phyloP scores from a whole-genome alignment of 2,888 invertebrate species.

The Exephanes ischioxanthus region DNA sequence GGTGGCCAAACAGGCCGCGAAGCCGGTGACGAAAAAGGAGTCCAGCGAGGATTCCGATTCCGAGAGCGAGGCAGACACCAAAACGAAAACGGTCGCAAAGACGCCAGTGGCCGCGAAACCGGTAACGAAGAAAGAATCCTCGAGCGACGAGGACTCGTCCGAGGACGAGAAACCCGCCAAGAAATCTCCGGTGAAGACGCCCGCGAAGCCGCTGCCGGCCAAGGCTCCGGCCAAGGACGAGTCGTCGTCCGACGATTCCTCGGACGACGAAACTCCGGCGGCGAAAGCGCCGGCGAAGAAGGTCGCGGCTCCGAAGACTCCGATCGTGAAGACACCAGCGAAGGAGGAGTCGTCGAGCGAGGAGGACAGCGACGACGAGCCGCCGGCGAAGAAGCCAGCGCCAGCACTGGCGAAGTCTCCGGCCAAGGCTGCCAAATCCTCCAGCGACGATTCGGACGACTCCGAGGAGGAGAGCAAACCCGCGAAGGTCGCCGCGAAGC shows the following conservation, averaged over 20 bases:
- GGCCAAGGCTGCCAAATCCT: slow-evolving; percentile 73
- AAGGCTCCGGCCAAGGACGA: slow-evolving; percentile 22
- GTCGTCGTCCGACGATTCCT: slow-evolving; percentile 83
- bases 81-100: slow-evolving; percentile 73
- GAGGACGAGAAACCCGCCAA: slow-evolving; percentile 81
- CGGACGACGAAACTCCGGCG: slow-evolving; percentile 66
- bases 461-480: slow-evolving; percentile 83
- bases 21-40: slow-evolving; percentile 67
- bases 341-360: slow-evolving; percentile 74
- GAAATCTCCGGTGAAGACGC: slow-evolving; percentile 69
- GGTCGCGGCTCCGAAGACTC: slow-evolving; percentile 63
- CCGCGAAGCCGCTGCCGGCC: slow-evolving; percentile 27
- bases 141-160: slow-evolving; percentile 82
- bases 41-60: slow-evolving; percentile 80
- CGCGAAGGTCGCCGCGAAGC: slow-evolving; percentile 54
- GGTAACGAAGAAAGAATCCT: slow-evolving; percentile 78
- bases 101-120: slow-evolving; percentile 46
- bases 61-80: slow-evolving; percentile 81
- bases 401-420: slow-evolving; percentile 60
- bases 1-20: slow-evolving; percentile 60
- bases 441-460: slow-evolving; percentile 80
- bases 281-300: slow-evolving; percentile 67
- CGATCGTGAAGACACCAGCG: slow-evolving; percentile 68
- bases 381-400: slow-evolving; percentile 62
- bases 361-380: slow-evolving; percentile 70